Conservation (phyloP, 2,797 vertebrate genomes). For the Melanotaenia pygmaea region DNA sequence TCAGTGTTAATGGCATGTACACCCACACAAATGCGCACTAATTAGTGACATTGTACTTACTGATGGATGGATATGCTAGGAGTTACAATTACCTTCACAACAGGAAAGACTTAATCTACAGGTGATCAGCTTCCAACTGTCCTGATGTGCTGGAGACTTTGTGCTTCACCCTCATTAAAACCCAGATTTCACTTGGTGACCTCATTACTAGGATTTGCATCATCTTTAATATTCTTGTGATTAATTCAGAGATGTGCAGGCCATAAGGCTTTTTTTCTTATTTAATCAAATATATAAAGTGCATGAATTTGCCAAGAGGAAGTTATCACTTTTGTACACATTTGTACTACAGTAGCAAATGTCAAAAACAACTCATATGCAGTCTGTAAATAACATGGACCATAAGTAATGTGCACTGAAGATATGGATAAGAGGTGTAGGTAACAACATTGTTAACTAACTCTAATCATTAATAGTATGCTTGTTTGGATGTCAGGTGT, state of each 20-base stretch:
- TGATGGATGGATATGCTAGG: constrained; percentile 38
- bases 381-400: not conserved
- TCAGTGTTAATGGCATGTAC: constrained; percentile 23
- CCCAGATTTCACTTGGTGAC: constrained; percentile 42
- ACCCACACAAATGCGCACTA: constrained; percentile 31
- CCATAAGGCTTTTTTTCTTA: not conserved
- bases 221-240: constrained; percentile 38
- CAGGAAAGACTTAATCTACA: constrained; percentile 43
- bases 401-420: not conserved
- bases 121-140: constrained; percentile 53
- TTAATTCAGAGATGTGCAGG: constrained; percentile 34
- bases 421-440: not conserved
- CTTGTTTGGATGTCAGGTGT: too few species aligned
- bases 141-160: constrained; percentile 31
- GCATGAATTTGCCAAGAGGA: not conserved
- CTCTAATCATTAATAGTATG: too few species aligned
- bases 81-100: constrained; percentile 22
- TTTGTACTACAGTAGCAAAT: not conserved
- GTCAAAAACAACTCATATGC: not conserved
- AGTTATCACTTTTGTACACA: not conserved
- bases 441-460: too few species aligned
- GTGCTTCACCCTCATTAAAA: constrained; percentile 62
- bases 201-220: constrained; percentile 59
- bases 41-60: constrained; percentile 51
- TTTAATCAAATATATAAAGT: constrained; percentile 10